phyloP scores from a whole-genome alignment of 1,140 invertebrate genomes.

The Cyrtorhinus lividipennis region DNA sequence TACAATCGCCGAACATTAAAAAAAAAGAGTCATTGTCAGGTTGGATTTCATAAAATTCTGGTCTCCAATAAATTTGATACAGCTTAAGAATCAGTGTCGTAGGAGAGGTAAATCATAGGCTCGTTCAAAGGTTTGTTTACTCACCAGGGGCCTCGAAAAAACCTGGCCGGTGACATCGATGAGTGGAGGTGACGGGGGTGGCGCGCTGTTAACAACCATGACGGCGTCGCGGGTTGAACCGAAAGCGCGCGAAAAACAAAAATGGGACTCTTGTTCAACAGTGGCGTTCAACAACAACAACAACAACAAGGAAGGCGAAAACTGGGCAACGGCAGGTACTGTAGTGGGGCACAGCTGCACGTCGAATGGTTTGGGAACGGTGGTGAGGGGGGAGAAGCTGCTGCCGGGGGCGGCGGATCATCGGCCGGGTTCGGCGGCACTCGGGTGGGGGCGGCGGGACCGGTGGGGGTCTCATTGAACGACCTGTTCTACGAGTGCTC shows the following conservation, averaged over 20 bases:
- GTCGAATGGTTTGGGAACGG: neutral
- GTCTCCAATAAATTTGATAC: no score
- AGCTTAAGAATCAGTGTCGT: no score
- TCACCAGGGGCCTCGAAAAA: slow-evolving; percentile 1
- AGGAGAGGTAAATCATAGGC: no score
- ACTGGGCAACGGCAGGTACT: neutral
- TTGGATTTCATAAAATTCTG: no score
- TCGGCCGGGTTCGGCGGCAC: neutral
- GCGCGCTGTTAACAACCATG: neutral
- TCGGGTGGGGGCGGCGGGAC: neutral
- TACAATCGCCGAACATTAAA: no score
- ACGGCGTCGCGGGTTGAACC: neutral
- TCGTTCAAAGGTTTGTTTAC: slow-evolving; percentile 3
- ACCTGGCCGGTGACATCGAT: slow-evolving; percentile 2
- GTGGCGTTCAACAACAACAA: neutral
- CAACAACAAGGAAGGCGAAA: neutral
- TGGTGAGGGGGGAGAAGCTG: neutral
- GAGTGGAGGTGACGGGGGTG: neutral
- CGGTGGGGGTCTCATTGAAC: neutral
- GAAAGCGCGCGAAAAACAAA: neutral
- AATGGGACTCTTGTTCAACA: neutral
- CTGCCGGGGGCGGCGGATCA: neutral
- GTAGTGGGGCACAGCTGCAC: neutral
- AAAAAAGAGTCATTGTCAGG: no score
- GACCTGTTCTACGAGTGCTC: neutral